A percentile compares a stretch with the other conserved stretches of the same genome.
phyloP scores from a whole-genome alignment of 2,888 invertebrate genomes.

The Hybos culiciformis region DNA sequence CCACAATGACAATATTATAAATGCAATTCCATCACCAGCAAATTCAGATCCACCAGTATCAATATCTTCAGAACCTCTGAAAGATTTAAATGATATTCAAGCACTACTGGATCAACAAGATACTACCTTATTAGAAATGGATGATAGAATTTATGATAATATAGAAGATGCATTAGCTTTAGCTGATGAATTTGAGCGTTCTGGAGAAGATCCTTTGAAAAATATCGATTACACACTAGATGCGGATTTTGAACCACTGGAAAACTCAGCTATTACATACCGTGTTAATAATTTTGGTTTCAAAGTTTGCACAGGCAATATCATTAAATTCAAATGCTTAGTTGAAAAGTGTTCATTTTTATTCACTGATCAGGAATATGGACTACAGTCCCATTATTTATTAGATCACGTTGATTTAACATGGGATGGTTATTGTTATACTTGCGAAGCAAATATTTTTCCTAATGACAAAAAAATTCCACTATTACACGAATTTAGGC shows the following conservation, averaged over 20 bases:
- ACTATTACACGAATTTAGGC: conserved; percentile 21
- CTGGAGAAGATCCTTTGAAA: not conserved
- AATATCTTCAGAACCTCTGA: conserved; percentile 11
- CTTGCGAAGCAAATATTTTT: conserved; percentile 31
- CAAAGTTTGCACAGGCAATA: conserved; percentile 9
- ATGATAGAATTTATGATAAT: not conserved
- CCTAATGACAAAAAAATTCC: conserved; percentile 5
- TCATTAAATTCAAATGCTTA: conserved; percentile 26
- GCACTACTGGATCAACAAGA: conserved; percentile 13
- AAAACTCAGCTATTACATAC: conserved; percentile 8
- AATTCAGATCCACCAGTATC: not conserved
- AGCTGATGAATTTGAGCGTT: not conserved
- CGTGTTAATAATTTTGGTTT: conserved; percentile 25
- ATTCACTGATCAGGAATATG: conserved; percentile 25
- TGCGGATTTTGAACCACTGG: not conserved
- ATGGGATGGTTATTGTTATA: conserved; percentile 44
- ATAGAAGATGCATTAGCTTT: not conserved
- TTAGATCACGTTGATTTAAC: conserved; percentile 29
- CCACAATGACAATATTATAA: not conserved
- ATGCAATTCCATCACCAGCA: conserved; percentile 1
- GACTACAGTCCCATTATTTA: conserved; percentile 27
- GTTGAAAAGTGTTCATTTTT: conserved; percentile 26
- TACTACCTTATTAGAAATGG: conserved; percentile 6
- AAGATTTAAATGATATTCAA: conserved; percentile 16
- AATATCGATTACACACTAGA: not conserved